Conservation (phyloP, 2,797 vertebrate genomes). For the Numenius phaeopus region DNA sequence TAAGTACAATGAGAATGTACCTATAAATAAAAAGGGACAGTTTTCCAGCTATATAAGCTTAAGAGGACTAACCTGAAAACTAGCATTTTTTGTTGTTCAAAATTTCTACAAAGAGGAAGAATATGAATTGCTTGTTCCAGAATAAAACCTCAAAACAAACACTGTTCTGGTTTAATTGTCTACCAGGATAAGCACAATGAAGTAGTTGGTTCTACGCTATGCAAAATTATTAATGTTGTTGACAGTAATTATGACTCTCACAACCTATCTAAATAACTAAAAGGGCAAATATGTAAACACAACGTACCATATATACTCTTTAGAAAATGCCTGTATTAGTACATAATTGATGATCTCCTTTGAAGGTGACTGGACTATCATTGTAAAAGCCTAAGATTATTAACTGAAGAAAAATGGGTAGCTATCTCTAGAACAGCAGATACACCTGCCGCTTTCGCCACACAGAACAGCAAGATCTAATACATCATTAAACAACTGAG, state of each 20-base stretch:
- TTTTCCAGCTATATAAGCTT: not conserved
- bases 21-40: conserved; percentile 18
- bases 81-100: not conserved
- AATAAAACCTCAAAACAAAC: not conserved
- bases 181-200: not conserved
- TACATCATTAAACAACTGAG: conserved; percentile 64
- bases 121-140: not conserved
- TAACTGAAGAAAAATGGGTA: conserved; percentile 60
- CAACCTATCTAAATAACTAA: conserved; percentile 54
- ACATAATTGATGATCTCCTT: conserved; percentile 37
- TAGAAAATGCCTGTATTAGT: not conserved
- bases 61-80: not conserved
- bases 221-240: conserved; percentile 58
- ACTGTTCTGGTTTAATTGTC: conserved; percentile 13
- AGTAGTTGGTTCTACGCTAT: not conserved
- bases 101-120: not conserved
- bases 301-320: not conserved
- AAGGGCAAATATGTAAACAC: conserved; percentile 19
- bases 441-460: conserved; percentile 8
- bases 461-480: conserved; percentile 54
- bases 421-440: conserved; percentile 48
- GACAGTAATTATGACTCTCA: conserved; percentile 45
- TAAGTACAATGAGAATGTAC: not conserved
- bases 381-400: conserved; percentile 60
- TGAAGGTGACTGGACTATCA: conserved; percentile 67